Conservation (phyloP, 1,140 invertebrate genomes). For the Sycophila sp. region DNA sequence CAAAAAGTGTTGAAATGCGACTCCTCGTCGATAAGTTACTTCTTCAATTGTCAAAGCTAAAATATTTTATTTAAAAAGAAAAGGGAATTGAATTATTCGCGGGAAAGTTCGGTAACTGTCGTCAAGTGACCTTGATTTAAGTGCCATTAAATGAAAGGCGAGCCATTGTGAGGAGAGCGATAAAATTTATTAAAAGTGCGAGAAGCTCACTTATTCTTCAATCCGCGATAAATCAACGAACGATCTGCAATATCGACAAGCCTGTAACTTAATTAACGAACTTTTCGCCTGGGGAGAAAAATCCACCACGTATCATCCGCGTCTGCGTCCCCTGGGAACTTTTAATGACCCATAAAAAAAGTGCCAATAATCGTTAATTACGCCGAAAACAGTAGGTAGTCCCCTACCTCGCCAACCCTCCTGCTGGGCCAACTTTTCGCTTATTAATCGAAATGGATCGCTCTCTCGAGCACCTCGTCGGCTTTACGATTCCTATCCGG, state of each 20-base stretch:
- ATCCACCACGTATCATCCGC: background rate
- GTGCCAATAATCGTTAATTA: constrained; percentile 21
- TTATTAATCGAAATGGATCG: constrained; percentile 21
- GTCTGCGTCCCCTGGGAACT: no score
- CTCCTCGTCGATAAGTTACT: no score
- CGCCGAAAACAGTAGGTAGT: background rate
- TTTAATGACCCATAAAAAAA: constrained; percentile 13
- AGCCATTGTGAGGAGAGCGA: no score
- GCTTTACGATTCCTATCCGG: background rate
- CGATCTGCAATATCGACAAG: background rate
- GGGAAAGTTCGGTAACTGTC: no score
- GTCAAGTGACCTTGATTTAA: no score
- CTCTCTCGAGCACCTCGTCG: background rate
- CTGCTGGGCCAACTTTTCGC: background rate
- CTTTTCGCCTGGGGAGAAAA: background rate
- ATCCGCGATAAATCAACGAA: background rate
- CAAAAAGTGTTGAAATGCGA: no score
- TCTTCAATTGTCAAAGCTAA: no score
- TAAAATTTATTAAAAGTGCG: no score
- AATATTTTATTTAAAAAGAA: no score
- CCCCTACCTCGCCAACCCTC: background rate
- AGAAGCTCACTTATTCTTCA: no score
- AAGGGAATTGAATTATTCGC: no score
- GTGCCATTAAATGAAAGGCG: no score
- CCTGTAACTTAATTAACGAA: constrained; percentile 1